Evolutionary conservation across 2,113 vertebrate genomes (phyloP), one percentile per base, ranked within the genome.

Genomic region (Embiotoca jacksoni): DNA sequence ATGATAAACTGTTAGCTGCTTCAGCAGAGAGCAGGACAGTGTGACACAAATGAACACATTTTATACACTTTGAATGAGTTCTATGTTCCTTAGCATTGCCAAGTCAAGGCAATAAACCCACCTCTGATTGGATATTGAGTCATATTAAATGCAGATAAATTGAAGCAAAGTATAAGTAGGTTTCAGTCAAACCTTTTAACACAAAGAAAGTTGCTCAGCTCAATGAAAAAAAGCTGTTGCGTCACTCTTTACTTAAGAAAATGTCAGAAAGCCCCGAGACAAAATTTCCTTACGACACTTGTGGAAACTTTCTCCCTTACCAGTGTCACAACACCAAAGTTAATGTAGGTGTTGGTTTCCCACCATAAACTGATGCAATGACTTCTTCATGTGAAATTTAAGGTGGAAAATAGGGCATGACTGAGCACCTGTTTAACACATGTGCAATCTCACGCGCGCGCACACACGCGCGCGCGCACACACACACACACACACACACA

Each of bases 391-490:
- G 30, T 52, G 15, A n/a, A 44, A 68, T 32, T 59, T 36, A 7
- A n/a, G 11, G 63, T 67, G 72, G 58, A 81, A 89, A 91, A 72
- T 71, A 37, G 71, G 30, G 54, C 78, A 74, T 56, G 68, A 74
- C 65, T 66, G 59, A 6, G 30, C 72, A 85, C 69, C 80, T 80
- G 80, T 71, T 84, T 35, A 16, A 58, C 71, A 50, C 5, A 15
- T 32, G 8, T 39, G 5, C 47, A 66, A 1, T 4, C 64, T 70
- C 60, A 46, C 2, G 39, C 36, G 60, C 31, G 23, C 7, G 52
- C n/a, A 58, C 6, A 33, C 6, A 37, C 9, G 11, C 30, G n/a
- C n/a, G n/a, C n/a, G n/a, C n/a, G n/a, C n/a, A n/a, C 31, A 60
- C 4, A 14, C 39, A 66, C 0, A 6, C 68, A 78, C 61, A 47